These are phyloP conservation scores for Drusus annulatus DNA, from an alignment of 1,140 invertebrate species.

Conservation along the genomic window DNA sequence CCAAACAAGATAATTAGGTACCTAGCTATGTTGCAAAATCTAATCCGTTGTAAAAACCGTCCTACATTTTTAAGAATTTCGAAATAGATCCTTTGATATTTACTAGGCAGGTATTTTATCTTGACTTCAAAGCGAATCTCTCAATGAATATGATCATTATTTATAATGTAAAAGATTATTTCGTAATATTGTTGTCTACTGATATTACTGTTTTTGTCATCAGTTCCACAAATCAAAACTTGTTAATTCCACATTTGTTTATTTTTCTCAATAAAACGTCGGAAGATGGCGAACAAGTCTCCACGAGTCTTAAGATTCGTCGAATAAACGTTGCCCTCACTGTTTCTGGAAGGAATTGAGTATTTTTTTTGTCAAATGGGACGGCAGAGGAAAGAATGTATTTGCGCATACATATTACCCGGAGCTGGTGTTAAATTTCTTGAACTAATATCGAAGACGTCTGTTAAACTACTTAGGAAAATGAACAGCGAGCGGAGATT, in stretches of 20 bases:
- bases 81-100: too few relatives aligned
- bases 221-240: too few relatives aligned
- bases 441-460: constrained; percentile 42
- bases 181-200: too few relatives aligned
- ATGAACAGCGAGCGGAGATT: constrained; percentile 27
- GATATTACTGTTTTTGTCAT: too few relatives aligned
- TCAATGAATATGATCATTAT: too few relatives aligned
- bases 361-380: constrained; percentile 57
- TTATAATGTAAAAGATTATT: too few relatives aligned
- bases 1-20: too few relatives aligned
- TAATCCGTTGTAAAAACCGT: too few relatives aligned
- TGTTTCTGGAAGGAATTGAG: constrained; percentile 49
- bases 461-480: constrained; percentile 39
- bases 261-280: neutral
- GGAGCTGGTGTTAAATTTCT: constrained; percentile 41
- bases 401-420: constrained; percentile 28
- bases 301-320: constrained; percentile 33
- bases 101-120: too few relatives aligned
- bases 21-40: too few relatives aligned
- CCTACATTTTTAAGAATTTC: too few relatives aligned
- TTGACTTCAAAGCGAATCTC: too few relatives aligned
- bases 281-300: neutral
- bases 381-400: constrained; percentile 47
- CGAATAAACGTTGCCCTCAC: constrained; percentile 45
- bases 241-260: neutral